Evolutionary conservation across 2,797 vertebrate genomes (phyloP).

Genomic region (Gambusia yucatana): DNA sequence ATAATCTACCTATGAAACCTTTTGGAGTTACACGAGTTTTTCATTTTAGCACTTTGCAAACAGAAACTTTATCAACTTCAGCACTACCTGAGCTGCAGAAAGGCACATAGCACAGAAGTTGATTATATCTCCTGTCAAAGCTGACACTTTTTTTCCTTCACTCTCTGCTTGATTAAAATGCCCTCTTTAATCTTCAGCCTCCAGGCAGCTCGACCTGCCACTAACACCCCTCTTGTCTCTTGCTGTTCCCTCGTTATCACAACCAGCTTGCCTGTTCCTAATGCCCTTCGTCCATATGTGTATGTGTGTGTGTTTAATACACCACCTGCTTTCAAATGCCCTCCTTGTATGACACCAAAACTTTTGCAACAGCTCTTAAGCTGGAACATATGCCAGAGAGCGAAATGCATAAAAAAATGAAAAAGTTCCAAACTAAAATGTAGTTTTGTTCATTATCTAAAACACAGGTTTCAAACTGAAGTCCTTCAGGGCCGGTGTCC

Average conservation of each 20-base stretch:
- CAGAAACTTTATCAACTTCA: not conserved
- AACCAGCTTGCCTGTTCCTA: constrained; percentile 56
- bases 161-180: constrained; percentile 54
- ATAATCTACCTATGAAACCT: not conserved
- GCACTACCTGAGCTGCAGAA: not conserved
- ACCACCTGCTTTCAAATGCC: constrained; percentile 55
- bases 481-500: not conserved
- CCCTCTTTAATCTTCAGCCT: constrained; percentile 42
- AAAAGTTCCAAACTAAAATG: not conserved
- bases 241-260: constrained; percentile 68
- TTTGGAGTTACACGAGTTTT: not conserved
- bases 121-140: constrained; percentile 2
- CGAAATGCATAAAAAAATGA: not conserved
- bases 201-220: constrained; percentile 46
- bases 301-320: constrained; percentile 40
- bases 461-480: not conserved
- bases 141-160: constrained; percentile 3
- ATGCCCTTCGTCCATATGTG: constrained; percentile 53
- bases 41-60: not conserved
- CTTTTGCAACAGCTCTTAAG: constrained; percentile 33
- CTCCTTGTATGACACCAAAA: constrained; percentile 46
- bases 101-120: not conserved
- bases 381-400: not conserved
- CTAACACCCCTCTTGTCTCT: constrained; percentile 56
- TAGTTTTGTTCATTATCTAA: not conserved